phyloP scores from a whole-genome alignment of 2,888 invertebrate genomes.

The Polymixis flavicincta region DNA sequence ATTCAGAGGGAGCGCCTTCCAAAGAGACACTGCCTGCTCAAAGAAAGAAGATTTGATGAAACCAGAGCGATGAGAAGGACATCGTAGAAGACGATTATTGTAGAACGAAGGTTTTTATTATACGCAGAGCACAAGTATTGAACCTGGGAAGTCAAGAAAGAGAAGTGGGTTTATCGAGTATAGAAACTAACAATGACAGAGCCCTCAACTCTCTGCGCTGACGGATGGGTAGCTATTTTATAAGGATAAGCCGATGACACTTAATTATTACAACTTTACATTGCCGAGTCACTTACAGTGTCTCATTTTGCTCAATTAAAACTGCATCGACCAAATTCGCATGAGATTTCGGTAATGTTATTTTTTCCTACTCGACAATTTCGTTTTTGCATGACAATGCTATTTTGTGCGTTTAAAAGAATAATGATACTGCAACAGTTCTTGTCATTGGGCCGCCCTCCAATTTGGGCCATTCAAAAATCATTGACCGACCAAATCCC shows the following conservation, averaged over 20 bases:
- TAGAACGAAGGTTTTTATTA: no score
- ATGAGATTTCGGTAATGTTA: slow-evolving; percentile 1
- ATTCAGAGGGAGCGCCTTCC: no score
- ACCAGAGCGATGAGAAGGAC: no score
- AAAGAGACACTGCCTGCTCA: no score
- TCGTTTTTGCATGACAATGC: slow-evolving; percentile 16
- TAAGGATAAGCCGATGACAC: background rate
- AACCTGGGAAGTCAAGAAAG: no score
- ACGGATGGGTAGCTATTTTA: no score
- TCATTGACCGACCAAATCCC: slow-evolving; percentile 38
- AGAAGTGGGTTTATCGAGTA: no score
- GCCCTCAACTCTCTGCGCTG: no score
- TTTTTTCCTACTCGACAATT: slow-evolving; percentile 23
- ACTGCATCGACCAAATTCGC: slow-evolving; percentile 11
- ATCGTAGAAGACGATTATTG: no score
- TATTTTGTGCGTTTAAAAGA: background rate
- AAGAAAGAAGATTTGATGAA: no score
- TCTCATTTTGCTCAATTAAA: slow-evolving; percentile 16
- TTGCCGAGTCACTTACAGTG: background rate
- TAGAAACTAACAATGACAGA: no score
- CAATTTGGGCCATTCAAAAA: slow-evolving; percentile 30
- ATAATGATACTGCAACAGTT: slow-evolving; percentile 14
- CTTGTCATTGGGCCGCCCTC: slow-evolving; percentile 38
- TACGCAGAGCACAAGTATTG: no score
- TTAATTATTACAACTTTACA: background rate